phyloP scores from a whole-genome alignment of 2,113 vertebrate species.

The Cyanoramphus novaezelandiae region DNA sequence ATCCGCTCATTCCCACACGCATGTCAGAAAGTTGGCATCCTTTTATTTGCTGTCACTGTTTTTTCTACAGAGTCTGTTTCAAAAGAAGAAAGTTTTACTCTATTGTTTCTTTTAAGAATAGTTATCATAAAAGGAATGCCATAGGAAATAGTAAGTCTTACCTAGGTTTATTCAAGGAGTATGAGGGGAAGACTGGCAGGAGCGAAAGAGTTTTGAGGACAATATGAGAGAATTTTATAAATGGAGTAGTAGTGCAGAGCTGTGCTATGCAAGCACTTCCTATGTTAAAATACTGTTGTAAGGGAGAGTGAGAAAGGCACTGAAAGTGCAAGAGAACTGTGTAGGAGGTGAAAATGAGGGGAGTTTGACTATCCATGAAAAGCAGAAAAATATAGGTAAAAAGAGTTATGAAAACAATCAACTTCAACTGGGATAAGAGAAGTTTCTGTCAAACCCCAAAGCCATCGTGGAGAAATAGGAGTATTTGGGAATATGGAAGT shows the following conservation, averaged over 20 bases:
- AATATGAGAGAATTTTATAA: slow-evolving; percentile 3
- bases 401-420: background rate
- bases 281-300: slow-evolving; percentile 16
- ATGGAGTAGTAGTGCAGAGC: slow-evolving; percentile 33
- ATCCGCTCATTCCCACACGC: background rate
- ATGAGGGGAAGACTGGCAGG: background rate
- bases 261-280: background rate
- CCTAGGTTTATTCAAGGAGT: background rate
- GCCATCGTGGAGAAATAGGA: background rate
- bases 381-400: background rate
- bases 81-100: background rate
- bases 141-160: background rate
- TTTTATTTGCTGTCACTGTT: slow-evolving; percentile 14
- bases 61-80: background rate
- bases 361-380: background rate
- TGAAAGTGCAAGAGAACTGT: background rate
- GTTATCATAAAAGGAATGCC: background rate
- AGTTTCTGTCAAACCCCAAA: background rate
- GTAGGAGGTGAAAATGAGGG: background rate
- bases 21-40: background rate
- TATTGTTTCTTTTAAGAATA: background rate
- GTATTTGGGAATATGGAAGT: background rate
- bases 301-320: background rate
- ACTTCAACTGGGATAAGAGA: background rate
- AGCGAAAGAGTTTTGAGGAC: background rate